Conservation (phyloP, 64 coral and sea anemone species). For the Montipora capricornis region DNA sequence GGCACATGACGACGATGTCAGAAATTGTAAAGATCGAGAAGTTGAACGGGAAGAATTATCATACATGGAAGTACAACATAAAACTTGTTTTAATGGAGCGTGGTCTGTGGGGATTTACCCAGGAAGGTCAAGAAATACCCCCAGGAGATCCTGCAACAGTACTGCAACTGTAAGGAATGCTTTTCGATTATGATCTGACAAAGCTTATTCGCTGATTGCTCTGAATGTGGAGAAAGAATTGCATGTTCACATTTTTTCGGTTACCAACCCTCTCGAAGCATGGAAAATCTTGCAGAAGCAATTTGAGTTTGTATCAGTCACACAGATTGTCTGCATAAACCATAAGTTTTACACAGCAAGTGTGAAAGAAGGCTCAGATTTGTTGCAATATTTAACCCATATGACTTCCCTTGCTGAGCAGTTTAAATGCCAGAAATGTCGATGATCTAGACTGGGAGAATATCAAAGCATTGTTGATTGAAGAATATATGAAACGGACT, state of each 20-base stretch:
- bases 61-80: slow-evolving; percentile 59
- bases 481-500: slow-evolving; percentile 55
- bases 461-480: slow-evolving; percentile 47
- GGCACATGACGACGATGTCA: not conserved
- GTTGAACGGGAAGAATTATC: slow-evolving; percentile 51
- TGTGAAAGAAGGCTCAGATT: slow-evolving; percentile 37
- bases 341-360: slow-evolving; percentile 60
- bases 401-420: slow-evolving; percentile 66
- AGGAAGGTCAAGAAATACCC: slow-evolving; percentile 39
- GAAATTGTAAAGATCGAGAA: slow-evolving; percentile 37
- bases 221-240: slow-evolving; percentile 61
- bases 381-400: slow-evolving; percentile 48
- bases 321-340: slow-evolving; percentile 48
- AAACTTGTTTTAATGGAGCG: slow-evolving; percentile 58
- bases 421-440: slow-evolving; percentile 57
- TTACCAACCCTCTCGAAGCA: slow-evolving; percentile 28
- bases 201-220: slow-evolving; percentile 51
- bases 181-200: slow-evolving; percentile 51
- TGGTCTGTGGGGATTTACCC: slow-evolving; percentile 53
- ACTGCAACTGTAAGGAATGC: slow-evolving; percentile 39
- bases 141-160: not conserved
- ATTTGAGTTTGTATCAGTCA: slow-evolving; percentile 63
- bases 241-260: slow-evolving; percentile 45
- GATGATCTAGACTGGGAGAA: slow-evolving; percentile 65
- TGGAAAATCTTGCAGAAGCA: slow-evolving; percentile 41